Evolutionary conservation across 2,888 invertebrate species (phyloP).

Genomic region (Invenusta paracnida): DNA sequence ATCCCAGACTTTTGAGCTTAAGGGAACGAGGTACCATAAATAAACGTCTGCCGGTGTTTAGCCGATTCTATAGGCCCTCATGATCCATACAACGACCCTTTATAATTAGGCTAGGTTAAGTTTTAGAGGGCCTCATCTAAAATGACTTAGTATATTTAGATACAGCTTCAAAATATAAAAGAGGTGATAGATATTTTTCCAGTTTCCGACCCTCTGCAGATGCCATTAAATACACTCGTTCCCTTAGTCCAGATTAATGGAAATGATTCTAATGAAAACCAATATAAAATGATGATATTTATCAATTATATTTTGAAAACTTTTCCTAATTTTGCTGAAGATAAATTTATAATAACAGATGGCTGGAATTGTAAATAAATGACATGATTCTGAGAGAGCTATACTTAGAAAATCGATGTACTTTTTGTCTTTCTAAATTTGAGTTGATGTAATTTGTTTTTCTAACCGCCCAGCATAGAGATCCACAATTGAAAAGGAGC

Average conservation of each 20-base stretch:
- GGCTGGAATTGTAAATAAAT: neutral
- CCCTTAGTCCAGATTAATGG: neutral
- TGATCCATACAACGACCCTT: neutral
- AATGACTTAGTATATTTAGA: neutral
- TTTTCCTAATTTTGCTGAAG: too few species aligned
- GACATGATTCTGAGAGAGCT: neutral
- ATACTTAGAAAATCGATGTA: neutral
- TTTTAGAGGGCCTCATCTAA: neutral
- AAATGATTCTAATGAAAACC: neutral
- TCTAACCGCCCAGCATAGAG: too few species aligned
- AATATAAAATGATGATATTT: neutral
- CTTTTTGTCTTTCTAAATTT: neutral
- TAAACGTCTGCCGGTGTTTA: neutral
- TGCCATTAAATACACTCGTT: neutral
- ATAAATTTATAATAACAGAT: too few species aligned
- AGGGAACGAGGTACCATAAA: neutral
- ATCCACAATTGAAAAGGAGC: too few species aligned
- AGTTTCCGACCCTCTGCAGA: neutral
- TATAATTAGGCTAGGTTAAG: neutral
- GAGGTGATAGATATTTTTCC: neutral
- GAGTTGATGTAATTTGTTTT: neutral
- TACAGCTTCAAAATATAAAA: neutral
- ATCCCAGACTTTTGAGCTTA: neutral
- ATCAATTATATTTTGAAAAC: too few species aligned
- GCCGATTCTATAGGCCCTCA: neutral